Evolutionary conservation across 1,140 invertebrate species (phyloP), one percentile per base, ranked within the genome.

Genomic region (Cotesia vestalis): DNA sequence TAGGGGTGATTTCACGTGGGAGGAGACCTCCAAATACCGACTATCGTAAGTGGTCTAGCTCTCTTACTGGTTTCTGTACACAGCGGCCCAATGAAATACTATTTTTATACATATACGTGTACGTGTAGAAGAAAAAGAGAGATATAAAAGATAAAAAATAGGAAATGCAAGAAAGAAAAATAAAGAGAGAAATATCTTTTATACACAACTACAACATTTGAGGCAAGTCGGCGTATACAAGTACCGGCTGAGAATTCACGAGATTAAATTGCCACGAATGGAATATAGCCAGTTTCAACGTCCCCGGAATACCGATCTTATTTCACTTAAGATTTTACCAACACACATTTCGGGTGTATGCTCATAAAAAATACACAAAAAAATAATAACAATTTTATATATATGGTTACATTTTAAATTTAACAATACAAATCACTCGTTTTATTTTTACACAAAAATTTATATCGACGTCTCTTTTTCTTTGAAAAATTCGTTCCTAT

Each of bases 191-290:
- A 46, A 46, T 46, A 46, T 46, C 40, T 6, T 46, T 46, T 46
- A 46, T 46, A 46, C 40, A 46, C 11, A 46, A 46, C 40, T 46
- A 46, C 40, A 52, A 52, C 52, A 59, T 4, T 17, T 59, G 34
- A 35, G 34, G 17, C 53, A 57, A 76, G 72, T 64, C 40, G 40
- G 40, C 40, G 40, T 46, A 46, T 46, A 46, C 40, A 46, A 46
- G 51, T 69, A 78, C 76, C 72, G 72, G 57, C 73, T 64, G 73
- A 73, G 75, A 78, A 78, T 80, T 78, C 77, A 73, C 75, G 75
- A 79, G 79, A 84, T 84, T 84, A 83, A 83, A 84, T 82, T 81
- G 81, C 79, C 79, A 78, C 79, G 80, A 80, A 84, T 84, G 78
- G 80, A 78, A 81, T 80, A 79, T 78, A 81, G 78, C 64, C 64